A percentile compares a stretch with the other conserved stretches of the same genome.
These are phyloP conservation scores for Pholis gunnellus DNA, from an alignment of 2,113 vertebrate genomes.

Conservation along the genomic window DNA sequence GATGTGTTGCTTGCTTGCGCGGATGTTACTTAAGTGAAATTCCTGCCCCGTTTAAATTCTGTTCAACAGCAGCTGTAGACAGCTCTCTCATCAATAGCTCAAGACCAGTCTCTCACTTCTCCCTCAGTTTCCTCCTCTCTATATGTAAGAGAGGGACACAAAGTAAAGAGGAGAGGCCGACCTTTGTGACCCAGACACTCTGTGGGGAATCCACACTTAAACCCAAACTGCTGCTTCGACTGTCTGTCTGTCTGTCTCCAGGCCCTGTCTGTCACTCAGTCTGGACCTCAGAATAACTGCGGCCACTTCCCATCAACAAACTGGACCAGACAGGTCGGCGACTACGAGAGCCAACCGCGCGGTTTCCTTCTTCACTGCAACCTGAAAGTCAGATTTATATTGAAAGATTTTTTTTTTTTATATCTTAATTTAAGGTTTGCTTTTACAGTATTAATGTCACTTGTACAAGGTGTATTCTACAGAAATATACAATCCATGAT, in stretches of 20 bases:
- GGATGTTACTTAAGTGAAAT: no score
- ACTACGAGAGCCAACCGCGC: not conserved
- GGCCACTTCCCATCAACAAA: slow-evolving; percentile 6
- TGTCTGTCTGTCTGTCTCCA: not conserved
- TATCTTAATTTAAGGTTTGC: not conserved
- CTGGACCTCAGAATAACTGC: slow-evolving; percentile 30
- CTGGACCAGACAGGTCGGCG: not conserved
- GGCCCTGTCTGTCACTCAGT: slow-evolving; percentile 4
- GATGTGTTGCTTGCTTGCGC: no score
- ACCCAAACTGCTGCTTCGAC: slow-evolving; percentile 25
- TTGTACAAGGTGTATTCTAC: not conserved
- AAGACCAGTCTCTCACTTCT: no score
- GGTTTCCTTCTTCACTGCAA: not conserved
- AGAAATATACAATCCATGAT: not conserved
- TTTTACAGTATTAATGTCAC: no score
- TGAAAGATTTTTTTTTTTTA: not conserved
- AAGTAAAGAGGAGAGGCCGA: not conserved
- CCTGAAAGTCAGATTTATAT: not conserved
- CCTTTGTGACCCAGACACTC: slow-evolving; percentile 32
- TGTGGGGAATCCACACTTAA: slow-evolving; percentile 25
- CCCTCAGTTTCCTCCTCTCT: not conserved
- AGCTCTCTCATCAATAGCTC: no score
- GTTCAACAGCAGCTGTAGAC: no score
- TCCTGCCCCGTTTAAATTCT: no score
- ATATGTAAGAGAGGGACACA: not conserved